These are phyloP conservation scores for Lacerta viridis DNA, from an alignment of 2,797 vertebrate species.

Conservation along the genomic window DNA sequence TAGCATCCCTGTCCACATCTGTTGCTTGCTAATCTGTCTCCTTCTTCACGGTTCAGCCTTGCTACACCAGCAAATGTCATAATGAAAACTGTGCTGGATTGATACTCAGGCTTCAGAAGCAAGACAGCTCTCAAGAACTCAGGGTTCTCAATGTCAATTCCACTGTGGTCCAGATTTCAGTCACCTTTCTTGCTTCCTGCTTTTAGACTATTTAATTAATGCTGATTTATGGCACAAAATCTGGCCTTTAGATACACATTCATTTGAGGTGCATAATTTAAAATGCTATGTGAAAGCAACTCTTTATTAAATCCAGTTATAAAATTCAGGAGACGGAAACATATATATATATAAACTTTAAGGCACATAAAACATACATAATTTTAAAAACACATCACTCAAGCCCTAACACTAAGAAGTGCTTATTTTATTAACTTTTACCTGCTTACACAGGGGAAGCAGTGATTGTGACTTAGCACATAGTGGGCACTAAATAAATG, in stretches of 20 bases:
- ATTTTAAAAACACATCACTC: background rate
- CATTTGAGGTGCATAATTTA: slow-evolving; percentile 8
- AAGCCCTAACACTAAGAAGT: background rate
- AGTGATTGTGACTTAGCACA: background rate
- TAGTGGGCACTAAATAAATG: background rate
- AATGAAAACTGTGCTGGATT: slow-evolving; percentile 12
- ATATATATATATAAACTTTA: background rate
- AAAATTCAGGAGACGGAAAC: background rate
- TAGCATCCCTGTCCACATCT: slow-evolving; percentile 28
- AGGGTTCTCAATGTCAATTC: slow-evolving; percentile 62
- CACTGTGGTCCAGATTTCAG: slow-evolving; percentile 48
- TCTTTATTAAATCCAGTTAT: background rate
- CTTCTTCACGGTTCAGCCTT: background rate
- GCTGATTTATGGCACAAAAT: slow-evolving; percentile 50
- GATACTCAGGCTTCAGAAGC: slow-evolving; percentile 19
- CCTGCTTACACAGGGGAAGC: background rate
- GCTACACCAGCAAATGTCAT: background rate
- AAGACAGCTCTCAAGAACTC: background rate
- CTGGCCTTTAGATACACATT: background rate
- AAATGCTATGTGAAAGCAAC: background rate
- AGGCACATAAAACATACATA: background rate
- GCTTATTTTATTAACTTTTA: background rate
- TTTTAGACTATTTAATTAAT: slow-evolving; percentile 53
- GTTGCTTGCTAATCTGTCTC: slow-evolving; percentile 4
- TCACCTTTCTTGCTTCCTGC: slow-evolving; percentile 20